phyloP scores from a whole-genome alignment of 2,113 vertebrate genomes.

The Rhagologus leucostigma region DNA sequence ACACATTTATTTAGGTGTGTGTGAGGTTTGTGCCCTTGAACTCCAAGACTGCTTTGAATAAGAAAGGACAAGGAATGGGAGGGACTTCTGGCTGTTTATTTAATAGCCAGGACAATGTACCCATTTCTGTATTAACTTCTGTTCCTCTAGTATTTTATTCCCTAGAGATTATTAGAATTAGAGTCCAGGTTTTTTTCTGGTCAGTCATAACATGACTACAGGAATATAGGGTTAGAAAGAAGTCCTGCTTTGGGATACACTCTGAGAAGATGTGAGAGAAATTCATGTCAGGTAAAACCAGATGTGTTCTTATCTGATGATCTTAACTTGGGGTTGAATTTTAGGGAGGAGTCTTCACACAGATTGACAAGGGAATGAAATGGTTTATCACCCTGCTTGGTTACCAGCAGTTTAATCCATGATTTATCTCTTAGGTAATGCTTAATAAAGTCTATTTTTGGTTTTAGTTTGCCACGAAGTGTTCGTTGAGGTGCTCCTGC shows the following conservation, averaged over 20 bases:
- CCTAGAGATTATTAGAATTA: not conserved
- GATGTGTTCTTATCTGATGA: not conserved
- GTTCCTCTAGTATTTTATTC: not conserved
- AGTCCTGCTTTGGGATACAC: not conserved
- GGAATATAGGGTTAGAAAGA: not conserved
- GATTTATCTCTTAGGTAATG: not conserved
- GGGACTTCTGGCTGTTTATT: not conserved
- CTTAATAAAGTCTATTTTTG: not conserved
- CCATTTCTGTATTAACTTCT: not conserved
- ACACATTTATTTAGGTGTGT: fast-evolving
- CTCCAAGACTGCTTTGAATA: not conserved
- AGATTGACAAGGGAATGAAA: not conserved
- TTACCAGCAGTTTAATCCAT: not conserved
- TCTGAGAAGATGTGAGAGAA: not conserved
- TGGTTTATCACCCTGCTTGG: not conserved
- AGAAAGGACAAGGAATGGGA: not conserved
- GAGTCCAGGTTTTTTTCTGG: not conserved
- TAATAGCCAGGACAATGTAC: not conserved
- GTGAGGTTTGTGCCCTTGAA: not conserved
- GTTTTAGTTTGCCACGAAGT: not conserved
- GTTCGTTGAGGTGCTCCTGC: not conserved
- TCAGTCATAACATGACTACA: not conserved
- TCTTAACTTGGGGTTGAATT: not conserved
- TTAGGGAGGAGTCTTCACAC: not conserved
- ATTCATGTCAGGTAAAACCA: not conserved